Percentiles rank a stretch among this genome's conserved stretches.
Conservation (phyloP, 2,888 invertebrate genomes). For the Cosmia pyralina region DNA sequence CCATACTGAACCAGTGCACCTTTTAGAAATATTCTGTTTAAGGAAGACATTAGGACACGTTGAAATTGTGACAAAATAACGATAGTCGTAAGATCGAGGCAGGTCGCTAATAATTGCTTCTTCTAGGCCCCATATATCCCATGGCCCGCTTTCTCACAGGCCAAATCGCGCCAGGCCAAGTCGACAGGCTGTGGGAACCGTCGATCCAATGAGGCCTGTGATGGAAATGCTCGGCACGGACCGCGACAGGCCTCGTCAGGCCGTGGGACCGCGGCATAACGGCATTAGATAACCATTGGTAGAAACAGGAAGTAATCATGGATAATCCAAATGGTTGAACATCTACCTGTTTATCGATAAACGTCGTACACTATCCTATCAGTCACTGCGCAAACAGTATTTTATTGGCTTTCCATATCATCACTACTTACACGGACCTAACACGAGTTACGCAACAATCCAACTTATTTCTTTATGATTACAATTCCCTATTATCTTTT, state of each 20-base stretch:
- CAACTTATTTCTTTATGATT: conserved; percentile 32
- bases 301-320: conserved; percentile 11
- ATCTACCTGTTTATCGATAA: conserved; percentile 19
- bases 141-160: too few species aligned
- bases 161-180: too few species aligned
- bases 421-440: conserved; percentile 8
- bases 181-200: too few species aligned
- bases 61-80: neutral
- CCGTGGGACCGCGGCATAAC: neutral
- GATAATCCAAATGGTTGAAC: neutral
- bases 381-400: conserved; percentile 25
- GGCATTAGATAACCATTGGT: neutral
- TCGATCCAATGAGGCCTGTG: too few species aligned
- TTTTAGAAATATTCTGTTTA: neutral
- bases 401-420: conserved; percentile 41
- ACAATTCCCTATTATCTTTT: conserved; percentile 28
- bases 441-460: conserved; percentile 34
- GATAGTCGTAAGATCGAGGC: neutral
- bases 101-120: neutral
- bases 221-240: too few species aligned
- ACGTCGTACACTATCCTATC: conserved; percentile 27
- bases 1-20: too few species aligned
- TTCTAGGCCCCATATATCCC: neutral
- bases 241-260: too few species aligned
- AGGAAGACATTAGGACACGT: neutral